Evolutionary conservation across 2,888 invertebrate genomes (phyloP), one percentile per base, ranked within the genome.

Genomic region (Callosobruchus maculatus): DNA sequence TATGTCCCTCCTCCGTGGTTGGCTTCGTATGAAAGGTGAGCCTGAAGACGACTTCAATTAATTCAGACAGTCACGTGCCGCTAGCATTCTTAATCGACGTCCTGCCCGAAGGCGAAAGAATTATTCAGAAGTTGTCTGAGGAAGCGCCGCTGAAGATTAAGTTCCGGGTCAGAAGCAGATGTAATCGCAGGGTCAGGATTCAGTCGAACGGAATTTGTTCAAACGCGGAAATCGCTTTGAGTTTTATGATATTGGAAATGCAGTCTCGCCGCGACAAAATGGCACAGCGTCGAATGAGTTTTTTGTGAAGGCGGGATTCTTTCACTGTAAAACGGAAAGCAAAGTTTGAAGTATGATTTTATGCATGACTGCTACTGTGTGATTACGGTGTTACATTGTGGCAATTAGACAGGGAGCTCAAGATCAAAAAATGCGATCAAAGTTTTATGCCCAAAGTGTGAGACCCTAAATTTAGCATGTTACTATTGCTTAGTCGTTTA

Each of bases 101-200:
- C 9, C 13, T 18, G 49, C 49, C 13, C 18, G 49, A 18, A 49
- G 9, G 30, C 49, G 49, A 49, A 49, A 49, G 3, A 49, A 49
- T 49, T 49, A 49, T 49, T 49, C 49, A 49, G 13, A 20, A 71
- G 67, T 26, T 71, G 71, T 71, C 67, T 49, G 67, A 67, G 30
- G 67, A 67, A 71, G 30, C 71, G 67, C n/a, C 21, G 71, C 13
- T 26, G 75, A 77, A 79, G 71, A 74, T 71, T 71, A 74, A 74
- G 68, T 74, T 71, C 66, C 22, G 74, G 74, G 76, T 75, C 76
- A 21, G 73, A 75, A 78, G 77, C 78, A 79, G 78, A 78, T 79
- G 79, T 77, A 71, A 76, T 73, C 75, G 74, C 72, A n/a, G 68
- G 68, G 71, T 67, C 67, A 30, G 71, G 67, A 7, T 49, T 49